Conservation (phyloP, 1,140 invertebrate species). For the Trialeurodes vaporariorum region DNA sequence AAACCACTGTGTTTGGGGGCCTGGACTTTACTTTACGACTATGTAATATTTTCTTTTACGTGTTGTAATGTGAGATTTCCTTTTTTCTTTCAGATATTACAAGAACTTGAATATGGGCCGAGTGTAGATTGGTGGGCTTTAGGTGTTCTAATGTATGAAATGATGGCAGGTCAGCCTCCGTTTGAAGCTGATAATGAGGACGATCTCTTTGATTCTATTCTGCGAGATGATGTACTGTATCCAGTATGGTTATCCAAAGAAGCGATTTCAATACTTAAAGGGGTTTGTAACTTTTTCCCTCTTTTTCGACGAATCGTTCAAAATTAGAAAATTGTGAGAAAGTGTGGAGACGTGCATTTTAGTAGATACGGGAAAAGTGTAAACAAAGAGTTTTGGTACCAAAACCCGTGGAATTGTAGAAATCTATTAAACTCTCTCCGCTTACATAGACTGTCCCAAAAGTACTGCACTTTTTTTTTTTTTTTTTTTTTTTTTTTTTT, state of each 20-base stretch:
- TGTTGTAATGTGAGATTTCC: too few relatives aligned
- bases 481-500: too few relatives aligned
- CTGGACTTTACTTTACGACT: too few relatives aligned
- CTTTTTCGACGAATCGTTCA: background rate
- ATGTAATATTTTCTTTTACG: too few relatives aligned
- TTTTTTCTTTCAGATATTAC: constrained; percentile 50
- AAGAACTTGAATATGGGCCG: constrained; percentile 94
- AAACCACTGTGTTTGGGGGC: too few relatives aligned
- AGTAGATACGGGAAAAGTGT: too few relatives aligned
- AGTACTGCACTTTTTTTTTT: too few relatives aligned
- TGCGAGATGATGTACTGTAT: constrained; percentile 96
- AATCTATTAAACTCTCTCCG: too few relatives aligned
- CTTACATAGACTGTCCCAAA: too few relatives aligned
- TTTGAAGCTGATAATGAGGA: constrained; percentile 99
- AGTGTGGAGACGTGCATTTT: too few relatives aligned
- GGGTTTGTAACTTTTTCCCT: constrained; percentile 30
- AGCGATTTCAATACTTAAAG: constrained; percentile 93
- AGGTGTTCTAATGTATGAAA: constrained; percentile 98
- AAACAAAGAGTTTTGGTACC: too few relatives aligned
- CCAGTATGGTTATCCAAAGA: constrained; percentile 95
- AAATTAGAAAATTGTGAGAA: background rate
- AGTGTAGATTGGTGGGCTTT: constrained; percentile 99
- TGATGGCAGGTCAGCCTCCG: constrained; percentile 98
- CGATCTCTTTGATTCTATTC: constrained; percentile 95
- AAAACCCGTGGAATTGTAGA: too few relatives aligned